Evolutionary conservation across 2,113 vertebrate genomes (phyloP).

Genomic region (Murina feae): DNA sequence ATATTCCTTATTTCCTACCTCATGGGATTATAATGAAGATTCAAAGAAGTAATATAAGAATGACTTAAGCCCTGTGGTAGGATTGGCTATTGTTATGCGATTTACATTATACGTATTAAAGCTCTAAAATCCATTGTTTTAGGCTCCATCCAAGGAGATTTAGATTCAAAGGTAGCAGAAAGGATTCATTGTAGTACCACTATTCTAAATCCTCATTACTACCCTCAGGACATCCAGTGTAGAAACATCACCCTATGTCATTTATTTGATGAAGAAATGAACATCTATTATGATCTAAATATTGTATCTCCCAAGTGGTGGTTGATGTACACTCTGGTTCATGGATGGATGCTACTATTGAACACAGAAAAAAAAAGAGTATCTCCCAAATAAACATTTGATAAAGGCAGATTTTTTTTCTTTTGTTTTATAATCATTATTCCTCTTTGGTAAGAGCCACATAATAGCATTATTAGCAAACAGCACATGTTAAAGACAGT

Average conservation of each 20-base stretch:
- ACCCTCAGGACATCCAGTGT: accelerated
- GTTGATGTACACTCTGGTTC: background rate
- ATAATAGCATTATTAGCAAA: background rate
- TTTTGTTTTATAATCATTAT: background rate
- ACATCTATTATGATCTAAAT: background rate
- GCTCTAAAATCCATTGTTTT: background rate
- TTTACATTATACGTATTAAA: background rate
- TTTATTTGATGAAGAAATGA: background rate
- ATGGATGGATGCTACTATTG: background rate
- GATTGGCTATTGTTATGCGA: background rate
- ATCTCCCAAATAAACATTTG: background rate
- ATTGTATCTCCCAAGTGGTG: background rate
- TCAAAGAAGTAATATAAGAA: background rate
- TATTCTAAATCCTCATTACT: background rate
- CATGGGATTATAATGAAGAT: background rate
- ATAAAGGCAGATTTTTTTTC: background rate
- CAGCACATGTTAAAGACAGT: background rate
- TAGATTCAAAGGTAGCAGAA: background rate
- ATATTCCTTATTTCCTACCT: background rate
- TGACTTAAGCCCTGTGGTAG: background rate
- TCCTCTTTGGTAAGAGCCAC: background rate
- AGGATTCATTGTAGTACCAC: background rate
- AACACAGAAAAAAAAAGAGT: background rate
- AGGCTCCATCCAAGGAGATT: background rate
- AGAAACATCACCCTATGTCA: background rate